phyloP scores from a whole-genome alignment of 2,888 invertebrate genomes.

The Geotrupes spiniger region DNA sequence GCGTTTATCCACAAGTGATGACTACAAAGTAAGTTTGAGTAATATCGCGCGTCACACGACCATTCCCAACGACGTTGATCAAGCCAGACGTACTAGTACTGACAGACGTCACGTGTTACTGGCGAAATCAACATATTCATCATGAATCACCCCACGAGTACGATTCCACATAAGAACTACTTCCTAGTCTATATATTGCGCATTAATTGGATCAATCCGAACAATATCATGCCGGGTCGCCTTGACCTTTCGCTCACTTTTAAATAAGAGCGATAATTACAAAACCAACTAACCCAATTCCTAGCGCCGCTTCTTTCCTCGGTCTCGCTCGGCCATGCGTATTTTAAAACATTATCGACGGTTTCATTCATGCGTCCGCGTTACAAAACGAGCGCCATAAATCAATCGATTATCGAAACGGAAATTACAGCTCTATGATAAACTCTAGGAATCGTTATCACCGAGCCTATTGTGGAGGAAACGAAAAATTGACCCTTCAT shows the following conservation, averaged over 20 bases:
- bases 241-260: constrained; percentile 8
- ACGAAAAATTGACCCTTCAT: constrained; percentile 8
- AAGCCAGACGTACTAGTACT: too few species aligned
- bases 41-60: too few species aligned
- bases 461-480: constrained; percentile 7
- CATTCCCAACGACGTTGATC: too few species aligned
- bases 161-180: too few species aligned
- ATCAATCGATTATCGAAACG: constrained; percentile 16
- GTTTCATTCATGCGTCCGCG: too few species aligned
- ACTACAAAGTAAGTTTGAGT: too few species aligned
- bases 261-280: constrained; percentile 6
- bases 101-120: too few species aligned
- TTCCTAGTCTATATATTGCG: background rate
- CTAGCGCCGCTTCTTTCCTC: constrained; percentile 5
- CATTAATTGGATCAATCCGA: constrained; percentile 1
- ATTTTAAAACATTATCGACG: background rate
- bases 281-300: constrained; percentile 11
- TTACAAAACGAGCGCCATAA: constrained; percentile 1
- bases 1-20: too few species aligned
- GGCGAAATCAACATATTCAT: too few species aligned
- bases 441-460: constrained; percentile 11
- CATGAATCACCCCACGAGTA: too few species aligned
- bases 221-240: constrained; percentile 5
- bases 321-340: background rate
- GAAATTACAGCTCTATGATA: constrained; percentile 10